These are phyloP conservation scores for Andrena chrysosceles DNA, from an alignment of 2,888 invertebrate species.

Conservation along the genomic window DNA sequence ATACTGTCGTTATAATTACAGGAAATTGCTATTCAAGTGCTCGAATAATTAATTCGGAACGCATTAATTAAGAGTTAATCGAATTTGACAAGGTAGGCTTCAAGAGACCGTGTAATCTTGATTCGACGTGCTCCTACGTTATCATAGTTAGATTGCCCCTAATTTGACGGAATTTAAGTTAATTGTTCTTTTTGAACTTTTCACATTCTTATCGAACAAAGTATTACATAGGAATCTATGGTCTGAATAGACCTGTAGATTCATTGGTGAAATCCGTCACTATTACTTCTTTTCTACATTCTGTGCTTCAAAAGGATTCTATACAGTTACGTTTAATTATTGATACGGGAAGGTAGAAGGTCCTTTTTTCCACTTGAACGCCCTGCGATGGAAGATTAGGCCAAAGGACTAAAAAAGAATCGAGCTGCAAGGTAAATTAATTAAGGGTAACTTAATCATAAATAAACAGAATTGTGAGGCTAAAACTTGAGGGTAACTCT, in stretches of 20 bases:
- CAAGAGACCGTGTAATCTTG: conserved; percentile 25
- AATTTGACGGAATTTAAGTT: background rate
- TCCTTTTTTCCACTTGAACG: no score
- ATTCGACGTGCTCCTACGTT: conserved; percentile 5
- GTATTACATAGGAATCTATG: background rate
- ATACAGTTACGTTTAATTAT: no score
- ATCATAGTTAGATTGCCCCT: conserved; percentile 6
- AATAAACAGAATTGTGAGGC: no score
- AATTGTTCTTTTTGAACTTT: background rate
- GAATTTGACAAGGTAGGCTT: conserved; percentile 27
- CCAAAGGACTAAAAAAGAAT: background rate
- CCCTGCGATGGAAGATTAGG: background rate
- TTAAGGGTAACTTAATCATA: no score
- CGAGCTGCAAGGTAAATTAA: background rate
- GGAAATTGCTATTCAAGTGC: no score
- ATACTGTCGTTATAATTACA: no score
- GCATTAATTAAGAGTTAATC: conserved; percentile 18
- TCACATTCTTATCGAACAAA: background rate
- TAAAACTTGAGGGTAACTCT: no score
- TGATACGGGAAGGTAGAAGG: no score
- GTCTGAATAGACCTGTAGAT: no score
- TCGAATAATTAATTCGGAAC: conserved; percentile 34
- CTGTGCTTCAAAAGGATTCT: no score
- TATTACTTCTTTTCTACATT: no score
- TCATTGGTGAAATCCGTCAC: no score